A percentile compares a stretch with the other conserved stretches of the same genome.
Conservation (phyloP, 2,888 invertebrate genomes). For the Cybosia mesomella region DNA sequence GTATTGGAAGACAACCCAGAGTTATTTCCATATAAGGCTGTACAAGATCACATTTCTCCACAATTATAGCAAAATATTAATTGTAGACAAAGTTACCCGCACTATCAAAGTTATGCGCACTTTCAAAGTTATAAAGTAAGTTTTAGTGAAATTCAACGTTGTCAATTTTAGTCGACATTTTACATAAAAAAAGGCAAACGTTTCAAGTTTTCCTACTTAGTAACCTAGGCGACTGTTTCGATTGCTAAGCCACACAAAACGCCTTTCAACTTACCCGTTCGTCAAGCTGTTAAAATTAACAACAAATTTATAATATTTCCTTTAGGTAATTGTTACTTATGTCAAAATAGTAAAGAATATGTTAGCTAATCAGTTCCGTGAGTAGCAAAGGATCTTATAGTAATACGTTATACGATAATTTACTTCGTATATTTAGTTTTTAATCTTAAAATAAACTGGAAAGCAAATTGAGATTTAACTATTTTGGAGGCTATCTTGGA, state of each 20-base stretch:
- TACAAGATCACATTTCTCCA: neutral
- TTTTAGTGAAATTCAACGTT: neutral
- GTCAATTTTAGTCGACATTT: neutral
- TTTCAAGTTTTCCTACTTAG: neutral
- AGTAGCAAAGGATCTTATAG: neutral
- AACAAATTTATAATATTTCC: slow-evolving; percentile 25
- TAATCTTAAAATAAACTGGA: neutral
- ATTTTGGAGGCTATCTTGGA: neutral
- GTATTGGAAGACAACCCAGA: no score
- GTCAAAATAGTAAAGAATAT: neutral
- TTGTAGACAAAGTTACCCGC: neutral
- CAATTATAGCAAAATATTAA: neutral
- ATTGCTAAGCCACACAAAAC: slow-evolving; percentile 12
- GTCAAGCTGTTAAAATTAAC: slow-evolving; percentile 65
- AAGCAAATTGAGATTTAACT: neutral
- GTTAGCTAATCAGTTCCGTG: neutral
- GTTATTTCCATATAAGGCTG: no score
- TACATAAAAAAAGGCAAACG: neutral
- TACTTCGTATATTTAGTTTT: no score
- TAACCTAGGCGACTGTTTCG: neutral
- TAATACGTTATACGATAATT: neutral
- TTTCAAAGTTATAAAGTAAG: no score
- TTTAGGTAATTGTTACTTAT: neutral
- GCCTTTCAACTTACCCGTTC: slow-evolving; percentile 64
- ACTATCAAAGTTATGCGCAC: neutral